Evolutionary conservation across 2,888 invertebrate genomes (phyloP).

Genomic region (Acrocera orbiculus): DNA sequence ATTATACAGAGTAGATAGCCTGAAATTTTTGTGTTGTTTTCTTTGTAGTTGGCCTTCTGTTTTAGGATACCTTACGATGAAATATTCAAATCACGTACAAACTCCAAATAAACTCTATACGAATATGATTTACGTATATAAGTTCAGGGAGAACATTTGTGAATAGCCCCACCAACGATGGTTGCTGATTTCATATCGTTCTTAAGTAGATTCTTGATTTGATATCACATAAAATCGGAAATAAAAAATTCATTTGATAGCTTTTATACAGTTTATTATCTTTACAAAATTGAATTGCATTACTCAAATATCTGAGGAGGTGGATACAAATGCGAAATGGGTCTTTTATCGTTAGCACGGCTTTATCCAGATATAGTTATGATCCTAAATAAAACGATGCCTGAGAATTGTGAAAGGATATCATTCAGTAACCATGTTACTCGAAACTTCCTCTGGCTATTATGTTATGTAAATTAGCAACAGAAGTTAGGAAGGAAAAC

Average conservation of each 20-base stretch:
- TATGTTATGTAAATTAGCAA: conserved; percentile 5
- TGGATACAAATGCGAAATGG: not conserved
- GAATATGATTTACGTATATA: conserved; percentile 8
- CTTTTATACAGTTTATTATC: conserved; percentile 11
- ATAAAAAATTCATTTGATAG: conserved; percentile 12
- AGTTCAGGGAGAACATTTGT: conserved; percentile 3
- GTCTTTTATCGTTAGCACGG: not conserved
- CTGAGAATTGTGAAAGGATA: no score
- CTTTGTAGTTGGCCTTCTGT: no score
- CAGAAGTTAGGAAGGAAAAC: no score
- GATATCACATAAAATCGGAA: conserved; percentile 10
- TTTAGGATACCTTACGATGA: no score
- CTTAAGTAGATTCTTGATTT: conserved; percentile 10
- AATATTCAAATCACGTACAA: conserved; percentile 11
- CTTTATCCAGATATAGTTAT: not conserved
- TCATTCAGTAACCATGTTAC: not conserved
- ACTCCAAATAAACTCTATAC: conserved; percentile 9
- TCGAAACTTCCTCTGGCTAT: not conserved
- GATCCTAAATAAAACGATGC: not conserved
- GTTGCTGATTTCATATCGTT: conserved; percentile 6
- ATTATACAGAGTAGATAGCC: no score
- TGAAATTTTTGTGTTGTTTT: no score
- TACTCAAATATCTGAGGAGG: not conserved
- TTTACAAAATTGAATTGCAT: conserved; percentile 2
- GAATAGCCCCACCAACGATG: no score